Base-by-base conservation (phyloP, 2,888 invertebrate genomes). In the Cepaea hortensis region DNA sequence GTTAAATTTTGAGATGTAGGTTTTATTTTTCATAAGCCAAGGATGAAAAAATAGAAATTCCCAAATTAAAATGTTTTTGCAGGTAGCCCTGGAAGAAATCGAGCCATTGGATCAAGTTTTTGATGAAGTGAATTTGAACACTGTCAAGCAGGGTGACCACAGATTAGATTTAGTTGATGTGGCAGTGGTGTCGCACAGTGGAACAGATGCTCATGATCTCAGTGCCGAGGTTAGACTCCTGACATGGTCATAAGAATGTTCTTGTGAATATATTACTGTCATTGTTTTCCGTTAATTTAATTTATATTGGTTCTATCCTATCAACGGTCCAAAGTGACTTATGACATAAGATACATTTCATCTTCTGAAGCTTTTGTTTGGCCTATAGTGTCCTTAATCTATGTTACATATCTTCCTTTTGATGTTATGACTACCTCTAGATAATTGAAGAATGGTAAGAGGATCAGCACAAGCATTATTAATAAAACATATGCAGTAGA, bases 151-250 rank as follows among this genome's bases (percentile, higher is more conserved):
- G 11, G 76, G 76, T 23, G 79, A 87, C 46, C 81, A 80, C 35
- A 87, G 81, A 46, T 79, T 81, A 3, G 87, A 87, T n/a, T 62
- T 87, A n/a, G 50, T 84, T 23, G 3, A 75, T 75, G 73, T 72
- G 13, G n/a, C 20, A 7, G 68, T 68, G 3, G 50, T 50, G 3
- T 46, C 73, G 3, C 87, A 84, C 23, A 68, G 48, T 73, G 81
- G 70, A n/a, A 68, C 81, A 68, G 87, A 87, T n/a, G 35, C 68
- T 50, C 87, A 84, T 68, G 87, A 87, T 84, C 72, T 87, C 20
- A 87, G 46, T 62, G 20, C 87, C 46, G 72, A 87, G 84, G 87
- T 87, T 7, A 77, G 77, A 68, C 3, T 70, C 20, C 20, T 75
- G 4, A 20, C 13, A 15, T 68, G 68, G 7, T 18, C 18, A 4